A percentile compares a stretch with the other conserved stretches of the same genome.
Conservation (phyloP, 2,113 vertebrate genomes). For the Heterotilapia buettikoferi region DNA sequence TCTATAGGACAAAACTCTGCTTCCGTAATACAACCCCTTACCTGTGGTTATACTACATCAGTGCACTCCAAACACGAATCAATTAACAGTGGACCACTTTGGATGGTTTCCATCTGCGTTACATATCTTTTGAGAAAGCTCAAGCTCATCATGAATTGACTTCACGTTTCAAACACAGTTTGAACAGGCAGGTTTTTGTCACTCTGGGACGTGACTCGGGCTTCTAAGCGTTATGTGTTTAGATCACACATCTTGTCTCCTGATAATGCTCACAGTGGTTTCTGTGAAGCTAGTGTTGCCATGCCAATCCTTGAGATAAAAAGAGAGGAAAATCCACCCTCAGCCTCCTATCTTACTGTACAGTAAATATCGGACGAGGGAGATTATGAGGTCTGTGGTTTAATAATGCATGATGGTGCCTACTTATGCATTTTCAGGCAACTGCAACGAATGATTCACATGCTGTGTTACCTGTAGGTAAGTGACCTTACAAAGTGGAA, state of each 20-base stretch:
- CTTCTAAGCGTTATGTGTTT: conserved; percentile 7
- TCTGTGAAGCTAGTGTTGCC: not conserved
- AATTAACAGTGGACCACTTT: conserved; percentile 27
- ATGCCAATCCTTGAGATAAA: not conserved
- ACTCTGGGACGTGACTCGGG: not conserved
- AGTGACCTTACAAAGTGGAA: conserved; percentile 36
- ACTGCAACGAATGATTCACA: not conserved
- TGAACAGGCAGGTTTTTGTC: not conserved
- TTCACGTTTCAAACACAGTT: not conserved
- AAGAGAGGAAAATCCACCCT: not conserved
- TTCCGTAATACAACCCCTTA: not conserved
- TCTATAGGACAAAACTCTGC: not conserved
- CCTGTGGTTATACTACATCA: not conserved
- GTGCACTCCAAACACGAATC: not conserved
- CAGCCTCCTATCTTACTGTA: not conserved
- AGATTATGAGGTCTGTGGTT: not conserved
- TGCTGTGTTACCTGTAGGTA: not conserved
- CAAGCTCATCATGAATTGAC: not conserved
- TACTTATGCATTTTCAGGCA: not conserved
- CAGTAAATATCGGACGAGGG: not conserved
- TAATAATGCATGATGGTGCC: conserved; percentile 43
- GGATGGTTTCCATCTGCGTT: conserved; percentile 9
- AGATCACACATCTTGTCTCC: not conserved
- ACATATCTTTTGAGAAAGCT: not conserved
- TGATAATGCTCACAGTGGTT: not conserved